phyloP scores from a whole-genome alignment of 2,888 invertebrate species.

The Xestia rhomboidea region DNA sequence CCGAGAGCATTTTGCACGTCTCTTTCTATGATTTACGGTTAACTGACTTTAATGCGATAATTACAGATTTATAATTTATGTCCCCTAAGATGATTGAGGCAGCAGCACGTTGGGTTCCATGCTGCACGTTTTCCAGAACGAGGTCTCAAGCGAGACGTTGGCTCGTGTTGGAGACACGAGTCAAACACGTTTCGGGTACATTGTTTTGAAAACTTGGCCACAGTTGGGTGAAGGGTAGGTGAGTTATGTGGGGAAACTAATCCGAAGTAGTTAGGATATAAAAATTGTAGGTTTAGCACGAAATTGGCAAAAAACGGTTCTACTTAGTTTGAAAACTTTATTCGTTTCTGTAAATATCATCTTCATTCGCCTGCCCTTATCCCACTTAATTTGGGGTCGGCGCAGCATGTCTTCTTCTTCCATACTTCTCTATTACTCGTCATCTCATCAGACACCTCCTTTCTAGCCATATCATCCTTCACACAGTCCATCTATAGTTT shows the following conservation, averaged over 20 bases:
- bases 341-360: neutral
- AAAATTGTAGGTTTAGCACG: neutral
- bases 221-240: neutral
- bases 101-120: conserved; percentile 25
- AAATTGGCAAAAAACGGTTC: neutral
- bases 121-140: conserved; percentile 45
- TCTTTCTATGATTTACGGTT: conserved; percentile 16
- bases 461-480: neutral
- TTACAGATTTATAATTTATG: conserved; percentile 43
- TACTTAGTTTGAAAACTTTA: neutral
- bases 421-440: no score
- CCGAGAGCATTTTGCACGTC: neutral
- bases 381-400: no score
- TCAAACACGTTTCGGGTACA: neutral
- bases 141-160: neutral
- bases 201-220: conserved; percentile 13
- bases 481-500: neutral
- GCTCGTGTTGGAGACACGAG: conserved; percentile 16
- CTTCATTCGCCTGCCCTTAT: no score
- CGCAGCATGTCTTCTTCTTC: no score
- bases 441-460: no score
- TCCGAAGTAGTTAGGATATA: neutral
- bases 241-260: neutral
- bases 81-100: neutral
- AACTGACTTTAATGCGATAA: conserved; percentile 18